Conservation (phyloP, 2,888 invertebrate species). For the Malacosoma neustria region DNA sequence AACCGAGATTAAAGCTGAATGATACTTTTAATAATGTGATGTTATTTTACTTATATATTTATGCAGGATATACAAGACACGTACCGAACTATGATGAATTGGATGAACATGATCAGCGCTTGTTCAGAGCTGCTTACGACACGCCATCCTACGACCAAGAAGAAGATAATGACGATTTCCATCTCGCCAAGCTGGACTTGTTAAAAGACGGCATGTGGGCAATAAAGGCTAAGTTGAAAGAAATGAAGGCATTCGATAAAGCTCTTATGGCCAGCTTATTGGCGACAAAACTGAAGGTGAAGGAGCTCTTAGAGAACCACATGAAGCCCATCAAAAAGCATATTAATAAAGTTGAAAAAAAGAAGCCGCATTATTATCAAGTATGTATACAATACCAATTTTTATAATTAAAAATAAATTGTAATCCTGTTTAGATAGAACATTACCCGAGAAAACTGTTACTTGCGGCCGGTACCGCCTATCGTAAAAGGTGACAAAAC, state of each 20-base stretch:
- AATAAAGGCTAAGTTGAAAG: conserved; percentile 51
- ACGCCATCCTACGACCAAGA: conserved; percentile 46
- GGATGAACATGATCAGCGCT: conserved; percentile 51
- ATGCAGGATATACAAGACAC: conserved; percentile 35
- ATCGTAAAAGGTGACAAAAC: no score
- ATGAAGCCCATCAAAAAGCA: conserved; percentile 34
- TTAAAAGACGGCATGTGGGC: conserved; percentile 58
- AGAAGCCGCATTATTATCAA: conserved; percentile 45
- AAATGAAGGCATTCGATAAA: conserved; percentile 54
- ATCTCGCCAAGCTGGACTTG: conserved; percentile 47
- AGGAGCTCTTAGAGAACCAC: conserved; percentile 41
- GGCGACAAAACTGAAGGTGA: conserved; percentile 49
- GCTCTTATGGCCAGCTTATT: conserved; percentile 53
- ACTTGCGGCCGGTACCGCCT: no score
- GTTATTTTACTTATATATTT: no score
- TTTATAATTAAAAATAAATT: no score
- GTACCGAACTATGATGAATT: conserved; percentile 43
- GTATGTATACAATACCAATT: conserved; percentile 18
- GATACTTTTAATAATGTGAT: no score
- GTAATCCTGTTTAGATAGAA: no score
- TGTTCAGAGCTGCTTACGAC: conserved; percentile 56
- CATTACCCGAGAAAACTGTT: no score
- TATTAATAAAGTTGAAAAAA: conserved; percentile 32
- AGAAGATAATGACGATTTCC: conserved; percentile 33
- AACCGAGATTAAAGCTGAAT: no score